These are phyloP conservation scores for Pterobdella sp. DNA, from an alignment of 2,888 invertebrate genomes.

Conservation along the genomic window DNA sequence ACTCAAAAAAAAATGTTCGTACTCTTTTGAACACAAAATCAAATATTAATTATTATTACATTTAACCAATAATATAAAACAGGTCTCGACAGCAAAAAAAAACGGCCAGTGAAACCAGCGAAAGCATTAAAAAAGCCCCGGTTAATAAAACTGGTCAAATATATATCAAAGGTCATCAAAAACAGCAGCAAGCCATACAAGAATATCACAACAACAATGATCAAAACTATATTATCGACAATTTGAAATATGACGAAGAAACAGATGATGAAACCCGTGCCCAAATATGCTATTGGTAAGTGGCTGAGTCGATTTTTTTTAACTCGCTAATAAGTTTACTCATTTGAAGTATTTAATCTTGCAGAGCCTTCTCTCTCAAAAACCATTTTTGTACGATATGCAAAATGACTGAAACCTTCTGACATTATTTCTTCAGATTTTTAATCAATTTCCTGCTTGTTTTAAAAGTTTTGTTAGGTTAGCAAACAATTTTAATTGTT, in stretches of 20 bases:
- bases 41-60: no score
- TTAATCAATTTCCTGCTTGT: neutral
- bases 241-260: conserved; percentile 18
- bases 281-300: neutral
- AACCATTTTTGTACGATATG: neutral
- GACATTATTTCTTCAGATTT: conserved; percentile 18
- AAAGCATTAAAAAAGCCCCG: neutral
- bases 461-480: conserved; percentile 12
- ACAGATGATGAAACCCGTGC: conserved; percentile 19
- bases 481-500: no score
- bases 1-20: neutral
- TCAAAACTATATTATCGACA: conserved; percentile 22
- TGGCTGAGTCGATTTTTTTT: neutral
- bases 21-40: no score
- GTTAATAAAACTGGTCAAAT: neutral
- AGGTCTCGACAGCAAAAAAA: no score
- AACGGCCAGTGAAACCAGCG: neutral
- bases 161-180: neutral
- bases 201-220: neutral
- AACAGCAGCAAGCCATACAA: conserved; percentile 1
- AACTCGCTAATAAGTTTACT: neutral
- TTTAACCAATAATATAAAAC: no score
- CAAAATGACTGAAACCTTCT: neutral
- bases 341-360: neutral
- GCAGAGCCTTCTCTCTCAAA: conserved; percentile 7